A percentile compares a stretch with the other conserved stretches of the same genome.
Evolutionary conservation across 2,113 vertebrate genomes (phyloP).

Genomic region (Myxocyprinus asiaticus): DNA sequence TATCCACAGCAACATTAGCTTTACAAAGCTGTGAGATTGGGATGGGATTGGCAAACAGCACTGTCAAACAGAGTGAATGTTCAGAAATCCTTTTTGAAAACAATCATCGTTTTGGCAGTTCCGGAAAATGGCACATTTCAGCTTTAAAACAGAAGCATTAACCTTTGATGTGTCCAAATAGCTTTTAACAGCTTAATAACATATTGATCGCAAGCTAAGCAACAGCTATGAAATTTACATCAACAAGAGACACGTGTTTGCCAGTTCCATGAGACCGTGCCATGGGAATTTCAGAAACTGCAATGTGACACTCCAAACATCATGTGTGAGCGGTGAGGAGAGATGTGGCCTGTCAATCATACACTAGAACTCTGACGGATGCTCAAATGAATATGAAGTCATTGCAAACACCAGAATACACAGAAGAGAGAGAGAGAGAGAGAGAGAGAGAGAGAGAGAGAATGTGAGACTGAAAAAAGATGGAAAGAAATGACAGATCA

Average conservation of each 20-base stretch:
- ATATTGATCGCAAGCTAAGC: neutral
- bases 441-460: neutral
- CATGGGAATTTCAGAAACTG: slow-evolving; percentile 19
- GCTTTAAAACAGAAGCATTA: neutral
- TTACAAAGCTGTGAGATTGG: too few relatives aligned
- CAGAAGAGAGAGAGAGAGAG: too few relatives aligned
- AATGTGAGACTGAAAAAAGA: slow-evolving; percentile 17
- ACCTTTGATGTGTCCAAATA: neutral
- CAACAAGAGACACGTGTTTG: neutral
- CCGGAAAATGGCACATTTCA: too few relatives aligned
- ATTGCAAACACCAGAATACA: slow-evolving; percentile 26
- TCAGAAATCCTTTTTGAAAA: too few relatives aligned
- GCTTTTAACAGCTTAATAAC: neutral
- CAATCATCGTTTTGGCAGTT: too few relatives aligned
- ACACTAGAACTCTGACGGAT: slow-evolving; percentile 49
- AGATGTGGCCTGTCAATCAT: slow-evolving; percentile 64
- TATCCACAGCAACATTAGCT: too few relatives aligned
- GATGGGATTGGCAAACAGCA: too few relatives aligned
- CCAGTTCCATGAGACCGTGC: neutral
- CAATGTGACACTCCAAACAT: slow-evolving; percentile 61
- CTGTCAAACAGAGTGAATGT: too few relatives aligned
- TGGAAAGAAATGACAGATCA: slow-evolving; percentile 54
- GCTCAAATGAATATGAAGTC: slow-evolving; percentile 5
- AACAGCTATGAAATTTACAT: slow-evolving; percentile 29
- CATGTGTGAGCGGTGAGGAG: slow-evolving; percentile 60